Percentiles rank a stretch among this genome's conserved stretches.
Evolutionary conservation across 2,888 invertebrate species (phyloP).

Genomic region (Phymatocera aterrima): DNA sequence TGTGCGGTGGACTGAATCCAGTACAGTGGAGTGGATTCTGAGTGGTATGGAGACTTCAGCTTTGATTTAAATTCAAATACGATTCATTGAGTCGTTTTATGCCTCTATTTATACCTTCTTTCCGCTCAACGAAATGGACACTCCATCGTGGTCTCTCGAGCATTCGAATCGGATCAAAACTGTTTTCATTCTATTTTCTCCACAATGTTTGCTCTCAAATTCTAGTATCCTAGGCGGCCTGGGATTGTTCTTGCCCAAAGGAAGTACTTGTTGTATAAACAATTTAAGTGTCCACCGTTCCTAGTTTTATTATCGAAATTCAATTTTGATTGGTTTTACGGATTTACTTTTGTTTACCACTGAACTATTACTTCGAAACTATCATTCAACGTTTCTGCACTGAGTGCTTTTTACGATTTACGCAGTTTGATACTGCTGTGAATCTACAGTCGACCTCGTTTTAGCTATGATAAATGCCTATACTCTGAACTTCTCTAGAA

Average conservation of each 20-base stretch:
- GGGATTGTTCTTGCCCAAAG: conserved; percentile 13
- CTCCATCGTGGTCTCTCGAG: background rate
- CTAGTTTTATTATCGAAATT: background rate
- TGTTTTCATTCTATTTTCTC: conserved; percentile 21
- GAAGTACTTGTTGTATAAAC: background rate
- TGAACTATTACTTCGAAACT: background rate
- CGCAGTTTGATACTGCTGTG: background rate
- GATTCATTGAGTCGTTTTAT: conserved; percentile 26
- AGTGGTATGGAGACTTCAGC: background rate
- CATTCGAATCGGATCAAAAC: conserved; percentile 34
- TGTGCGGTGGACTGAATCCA: background rate
- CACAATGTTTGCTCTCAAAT: conserved; percentile 1
- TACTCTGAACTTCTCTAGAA: no score
- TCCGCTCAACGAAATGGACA: conserved; percentile 20
- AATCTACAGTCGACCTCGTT: background rate
- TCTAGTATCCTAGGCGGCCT: background rate
- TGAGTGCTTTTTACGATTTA: background rate
- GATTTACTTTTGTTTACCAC: background rate
- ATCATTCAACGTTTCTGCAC: background rate
- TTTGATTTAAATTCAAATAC: conserved; percentile 18
- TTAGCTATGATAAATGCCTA: background rate
- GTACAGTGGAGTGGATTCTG: background rate
- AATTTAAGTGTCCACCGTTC: background rate
- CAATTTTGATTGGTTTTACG: background rate
- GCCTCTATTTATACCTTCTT: no score